Evolutionary conservation across 2,797 vertebrate genomes (phyloP).

Genomic region (Chrysolophus pictus): DNA sequence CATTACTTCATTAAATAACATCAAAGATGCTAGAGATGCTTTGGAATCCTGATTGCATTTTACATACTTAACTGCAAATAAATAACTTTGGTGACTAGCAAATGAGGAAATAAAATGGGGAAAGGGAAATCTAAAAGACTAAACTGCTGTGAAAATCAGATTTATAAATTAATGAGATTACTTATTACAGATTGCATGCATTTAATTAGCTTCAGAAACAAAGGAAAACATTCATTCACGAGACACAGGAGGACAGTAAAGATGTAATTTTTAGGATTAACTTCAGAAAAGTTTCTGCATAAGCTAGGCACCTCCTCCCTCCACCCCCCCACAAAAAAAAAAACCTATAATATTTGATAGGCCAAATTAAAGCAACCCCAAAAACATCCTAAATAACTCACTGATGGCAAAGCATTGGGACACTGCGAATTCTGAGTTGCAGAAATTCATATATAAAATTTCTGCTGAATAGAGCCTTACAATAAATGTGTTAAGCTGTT

Average conservation of each 20-base stretch:
- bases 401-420: not conserved
- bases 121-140: slow-evolving; percentile 20
- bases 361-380: not conserved
- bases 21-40: not conserved
- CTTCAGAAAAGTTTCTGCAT: not conserved
- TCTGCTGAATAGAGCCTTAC: slow-evolving; percentile 85
- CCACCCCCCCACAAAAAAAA: not conserved
- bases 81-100: slow-evolving; percentile 1
- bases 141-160: slow-evolving; percentile 37
- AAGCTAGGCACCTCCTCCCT: not conserved
- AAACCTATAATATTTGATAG: not conserved
- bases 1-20: not conserved
- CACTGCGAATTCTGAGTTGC: slow-evolving; percentile 2
- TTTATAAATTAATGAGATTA: slow-evolving; percentile 66
- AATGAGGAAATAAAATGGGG: slow-evolving; percentile 7
- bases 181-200: slow-evolving; percentile 58
- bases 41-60: not conserved
- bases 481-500: slow-evolving; percentile 78
- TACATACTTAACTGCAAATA: not conserved
- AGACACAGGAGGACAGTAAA: not conserved
- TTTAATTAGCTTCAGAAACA: slow-evolving; percentile 59
- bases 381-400: not conserved
- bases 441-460: slow-evolving; percentile 63
- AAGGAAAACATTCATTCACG: slow-evolving; percentile 32
- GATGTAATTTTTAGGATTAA: not conserved